Evolutionary conservation across 1,140 invertebrate genomes (phyloP).

Genomic region (honey bee (Apis mellifera)): DNA sequence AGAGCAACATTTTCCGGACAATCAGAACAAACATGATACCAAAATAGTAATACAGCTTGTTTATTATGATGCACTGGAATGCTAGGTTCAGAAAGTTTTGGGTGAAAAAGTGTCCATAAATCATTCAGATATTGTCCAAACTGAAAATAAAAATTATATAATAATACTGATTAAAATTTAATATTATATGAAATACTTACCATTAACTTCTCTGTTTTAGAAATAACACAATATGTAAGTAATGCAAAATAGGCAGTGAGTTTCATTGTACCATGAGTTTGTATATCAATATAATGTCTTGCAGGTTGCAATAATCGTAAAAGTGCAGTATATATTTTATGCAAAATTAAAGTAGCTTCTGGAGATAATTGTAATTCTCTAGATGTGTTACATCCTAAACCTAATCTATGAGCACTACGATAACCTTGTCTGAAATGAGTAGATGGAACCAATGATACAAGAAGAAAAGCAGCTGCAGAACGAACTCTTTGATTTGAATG

Average conservation of each 20-base stretch:
- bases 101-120: constrained; percentile 96
- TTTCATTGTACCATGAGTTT: constrained; percentile 93
- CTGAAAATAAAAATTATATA: constrained; percentile 78
- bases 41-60: constrained; percentile 94
- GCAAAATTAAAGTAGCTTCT: constrained; percentile 90
- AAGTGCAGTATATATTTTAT: constrained; percentile 92
- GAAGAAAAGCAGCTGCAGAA: constrained; percentile 91
- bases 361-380: constrained; percentile 82
- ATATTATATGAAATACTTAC: constrained; percentile 80
- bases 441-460: constrained; percentile 94
- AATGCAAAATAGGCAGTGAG: constrained; percentile 95
- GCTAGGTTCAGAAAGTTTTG: constrained; percentile 96
- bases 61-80: constrained; percentile 98
- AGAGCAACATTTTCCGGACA: constrained; percentile 95
- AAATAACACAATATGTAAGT: constrained; percentile 94
- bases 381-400: constrained; percentile 74
- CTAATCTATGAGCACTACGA: constrained; percentile 83
- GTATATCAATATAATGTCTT: constrained; percentile 92
- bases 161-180: not conserved
- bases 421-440: constrained; percentile 94
- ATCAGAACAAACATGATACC: constrained; percentile 95
- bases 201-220: constrained; percentile 95
- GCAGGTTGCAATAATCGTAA: constrained; percentile 90
- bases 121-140: constrained; percentile 94
- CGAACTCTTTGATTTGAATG: constrained; percentile 93